Conservation (phyloP, 23 tunicate species). For the Clavelina lepadiformis region DNA sequence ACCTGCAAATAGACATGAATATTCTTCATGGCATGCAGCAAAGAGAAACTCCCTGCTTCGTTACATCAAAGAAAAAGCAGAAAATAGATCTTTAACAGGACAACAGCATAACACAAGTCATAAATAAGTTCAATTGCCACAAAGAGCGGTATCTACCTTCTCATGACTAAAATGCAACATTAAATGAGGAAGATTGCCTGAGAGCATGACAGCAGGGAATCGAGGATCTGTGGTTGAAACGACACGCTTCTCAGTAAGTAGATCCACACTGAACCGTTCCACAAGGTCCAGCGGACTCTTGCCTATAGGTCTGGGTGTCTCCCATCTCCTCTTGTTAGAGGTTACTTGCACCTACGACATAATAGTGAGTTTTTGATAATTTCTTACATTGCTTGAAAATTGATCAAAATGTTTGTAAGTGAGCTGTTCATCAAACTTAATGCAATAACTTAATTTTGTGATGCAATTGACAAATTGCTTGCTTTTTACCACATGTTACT, state of each 20-base stretch:
- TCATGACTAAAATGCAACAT: slow-evolving; percentile 56
- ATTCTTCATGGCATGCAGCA: no score
- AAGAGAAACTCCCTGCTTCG: neutral
- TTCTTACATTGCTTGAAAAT: no score
- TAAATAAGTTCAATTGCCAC: neutral
- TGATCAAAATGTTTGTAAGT: no score
- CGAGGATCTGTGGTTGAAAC: slow-evolving; percentile 66
- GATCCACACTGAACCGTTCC: slow-evolving; percentile 72
- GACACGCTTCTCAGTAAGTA: slow-evolving; percentile 44
- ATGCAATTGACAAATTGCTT: no score
- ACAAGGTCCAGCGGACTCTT: slow-evolving; percentile 47
- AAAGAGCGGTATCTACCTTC: slow-evolving; percentile 29
- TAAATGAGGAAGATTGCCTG: slow-evolving; percentile 70
- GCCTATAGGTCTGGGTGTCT: slow-evolving; percentile 27
- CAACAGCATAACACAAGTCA: neutral
- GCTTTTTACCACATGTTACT: no score
- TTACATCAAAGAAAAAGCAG: slow-evolving; percentile 6
- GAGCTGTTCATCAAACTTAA: no score
- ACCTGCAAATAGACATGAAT: slow-evolving; percentile 17
- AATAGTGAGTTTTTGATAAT: no score
- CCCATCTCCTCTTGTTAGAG: slow-evolving; percentile 24
- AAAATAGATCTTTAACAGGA: slow-evolving; percentile 1
- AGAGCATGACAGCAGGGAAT: slow-evolving; percentile 64
- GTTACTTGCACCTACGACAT: slow-evolving; percentile 53
- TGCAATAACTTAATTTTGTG: no score